Percentiles rank a stretch among this genome's conserved stretches.
phyloP scores from a whole-genome alignment of 2,888 invertebrate genomes.

The Sinotaia quadrata region DNA sequence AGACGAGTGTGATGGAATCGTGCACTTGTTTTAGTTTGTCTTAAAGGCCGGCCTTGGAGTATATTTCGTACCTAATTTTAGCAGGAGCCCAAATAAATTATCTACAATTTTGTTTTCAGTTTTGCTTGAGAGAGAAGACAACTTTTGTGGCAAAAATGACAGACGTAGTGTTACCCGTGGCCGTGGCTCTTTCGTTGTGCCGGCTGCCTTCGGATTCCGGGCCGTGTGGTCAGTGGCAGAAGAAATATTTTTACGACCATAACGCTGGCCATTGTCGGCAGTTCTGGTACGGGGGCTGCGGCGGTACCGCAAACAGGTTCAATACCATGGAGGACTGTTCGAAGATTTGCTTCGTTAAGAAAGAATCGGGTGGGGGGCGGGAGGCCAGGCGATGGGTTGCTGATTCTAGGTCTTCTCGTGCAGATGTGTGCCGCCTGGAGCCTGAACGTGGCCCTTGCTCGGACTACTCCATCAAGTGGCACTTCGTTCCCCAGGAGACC shows the following conservation, averaged over 20 bases:
- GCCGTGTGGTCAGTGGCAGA: slow-evolving; percentile 51
- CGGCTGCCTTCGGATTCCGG: slow-evolving; percentile 78
- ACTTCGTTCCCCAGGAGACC: slow-evolving; percentile 75
- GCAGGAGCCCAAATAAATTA: too few species aligned
- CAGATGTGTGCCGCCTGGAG: slow-evolving; percentile 75
- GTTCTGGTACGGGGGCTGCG: slow-evolving; percentile 79
- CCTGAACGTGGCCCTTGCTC: slow-evolving; percentile 74
- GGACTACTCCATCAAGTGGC: slow-evolving; percentile 59
- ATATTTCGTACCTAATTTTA: too few species aligned
- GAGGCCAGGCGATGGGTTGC: slow-evolving; percentile 75
- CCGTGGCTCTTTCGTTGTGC: slow-evolving; percentile 31
- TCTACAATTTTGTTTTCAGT: too few species aligned
- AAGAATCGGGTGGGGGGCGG: slow-evolving; percentile 17
- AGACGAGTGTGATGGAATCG: too few species aligned
- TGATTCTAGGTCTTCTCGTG: slow-evolving; percentile 91
- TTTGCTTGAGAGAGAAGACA: neutral
- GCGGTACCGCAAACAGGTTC: slow-evolving; percentile 76
- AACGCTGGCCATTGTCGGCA: slow-evolving; percentile 79
- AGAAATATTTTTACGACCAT: slow-evolving; percentile 81
- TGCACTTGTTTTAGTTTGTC: too few species aligned
- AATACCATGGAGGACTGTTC: slow-evolving; percentile 87
- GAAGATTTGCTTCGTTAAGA: slow-evolving; percentile 31
- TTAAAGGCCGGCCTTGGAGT: too few species aligned
- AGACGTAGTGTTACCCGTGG: slow-evolving; percentile 29
- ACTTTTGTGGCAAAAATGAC: neutral